phyloP scores from a whole-genome alignment of 2,113 vertebrate genomes.

The Picathartes gymnocephalus region DNA sequence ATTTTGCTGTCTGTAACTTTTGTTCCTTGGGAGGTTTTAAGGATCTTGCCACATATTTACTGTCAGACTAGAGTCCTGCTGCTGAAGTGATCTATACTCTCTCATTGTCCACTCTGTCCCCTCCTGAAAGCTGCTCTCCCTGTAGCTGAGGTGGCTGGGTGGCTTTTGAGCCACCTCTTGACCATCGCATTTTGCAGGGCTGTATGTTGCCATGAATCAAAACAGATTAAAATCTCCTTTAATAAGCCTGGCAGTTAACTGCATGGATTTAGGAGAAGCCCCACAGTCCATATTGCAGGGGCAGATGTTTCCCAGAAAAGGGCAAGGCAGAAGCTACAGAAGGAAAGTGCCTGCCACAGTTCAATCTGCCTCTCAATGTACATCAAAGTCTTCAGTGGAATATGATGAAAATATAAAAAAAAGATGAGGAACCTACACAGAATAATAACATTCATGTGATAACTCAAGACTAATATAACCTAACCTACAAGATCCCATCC shows the following conservation, averaged over 20 bases:
- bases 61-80: neutral
- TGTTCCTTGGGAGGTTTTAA: neutral
- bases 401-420: neutral
- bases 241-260: neutral
- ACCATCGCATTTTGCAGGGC: neutral
- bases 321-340: neutral
- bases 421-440: neutral
- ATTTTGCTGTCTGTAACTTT: neutral
- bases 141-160: neutral
- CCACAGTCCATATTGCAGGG: rapidly evolving
- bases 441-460: neutral
- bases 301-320: neutral
- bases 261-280: neutral
- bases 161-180: neutral
- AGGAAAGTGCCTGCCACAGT: neutral
- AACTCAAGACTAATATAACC: neutral
- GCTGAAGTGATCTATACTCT: neutral
- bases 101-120: neutral
- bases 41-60: neutral
- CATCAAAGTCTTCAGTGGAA: neutral
- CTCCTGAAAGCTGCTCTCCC: neutral
- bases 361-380: neutral
- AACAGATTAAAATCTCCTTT: neutral
- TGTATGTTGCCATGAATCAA: neutral
- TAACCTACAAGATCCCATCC: neutral